A percentile compares a stretch with the other conserved stretches of the same genome.
Conservation (phyloP, 1,140 invertebrate genomes). For the Oryzaephilus surinamensis region DNA sequence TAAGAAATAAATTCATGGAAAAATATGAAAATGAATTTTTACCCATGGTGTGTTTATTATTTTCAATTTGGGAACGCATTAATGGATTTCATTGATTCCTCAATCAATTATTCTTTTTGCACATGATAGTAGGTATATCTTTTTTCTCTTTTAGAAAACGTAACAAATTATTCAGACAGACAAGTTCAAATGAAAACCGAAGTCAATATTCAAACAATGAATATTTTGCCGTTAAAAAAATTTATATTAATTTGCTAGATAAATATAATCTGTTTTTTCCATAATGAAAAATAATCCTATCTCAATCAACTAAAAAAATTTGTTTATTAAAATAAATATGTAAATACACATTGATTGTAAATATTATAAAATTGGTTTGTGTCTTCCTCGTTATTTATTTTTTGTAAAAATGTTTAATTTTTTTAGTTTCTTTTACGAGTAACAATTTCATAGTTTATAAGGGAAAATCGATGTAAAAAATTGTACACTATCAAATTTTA, state of each 20-base stretch:
- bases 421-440: too few relatives aligned
- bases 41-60: conserved; percentile 58
- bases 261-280: conserved; percentile 46
- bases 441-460: too few relatives aligned
- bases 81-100: conserved; percentile 48
- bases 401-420: too few relatives aligned
- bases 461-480: too few relatives aligned
- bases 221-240: conserved; percentile 52
- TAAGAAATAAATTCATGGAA: too few relatives aligned
- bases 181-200: conserved; percentile 46
- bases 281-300: conserved; percentile 50
- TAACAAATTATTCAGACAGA: conserved; percentile 40
- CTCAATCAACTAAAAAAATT: conserved; percentile 54
- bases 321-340: conserved; percentile 4
- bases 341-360: too few relatives aligned
- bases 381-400: too few relatives aligned
- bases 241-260: conserved; percentile 42
- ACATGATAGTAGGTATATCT: conserved; percentile 38
- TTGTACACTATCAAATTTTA: too few relatives aligned
- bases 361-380: too few relatives aligned
- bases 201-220: conserved; percentile 53
- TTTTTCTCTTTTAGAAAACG: neutral
- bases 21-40: neutral
- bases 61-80: conserved; percentile 64
- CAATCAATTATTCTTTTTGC: conserved; percentile 56